Evolutionary conservation across 2,888 invertebrate genomes (phyloP).

Genomic region (Ganaspis brasiliensis): DNA sequence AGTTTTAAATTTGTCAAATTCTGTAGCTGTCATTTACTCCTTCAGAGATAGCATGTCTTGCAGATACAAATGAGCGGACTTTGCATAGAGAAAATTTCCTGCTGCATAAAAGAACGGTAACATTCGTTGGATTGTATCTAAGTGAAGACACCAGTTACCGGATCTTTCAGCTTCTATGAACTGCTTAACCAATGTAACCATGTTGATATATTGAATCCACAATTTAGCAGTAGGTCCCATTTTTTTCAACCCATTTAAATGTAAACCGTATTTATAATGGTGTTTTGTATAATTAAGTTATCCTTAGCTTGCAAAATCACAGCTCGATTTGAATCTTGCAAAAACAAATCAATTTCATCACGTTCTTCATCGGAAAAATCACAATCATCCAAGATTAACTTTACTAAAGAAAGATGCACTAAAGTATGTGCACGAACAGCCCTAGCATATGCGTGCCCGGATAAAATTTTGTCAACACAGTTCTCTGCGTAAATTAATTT

Average conservation of each 20-base stretch:
- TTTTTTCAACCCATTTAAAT: too few species aligned
- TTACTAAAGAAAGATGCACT: slow-evolving; percentile 52
- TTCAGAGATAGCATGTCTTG: slow-evolving; percentile 72
- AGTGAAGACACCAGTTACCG: slow-evolving; percentile 70
- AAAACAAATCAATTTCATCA: too few species aligned
- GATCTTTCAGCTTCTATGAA: slow-evolving; percentile 69
- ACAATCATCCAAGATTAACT: slow-evolving; percentile 55
- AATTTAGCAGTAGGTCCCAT: slow-evolving; percentile 57
- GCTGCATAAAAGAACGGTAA: slow-evolving; percentile 72
- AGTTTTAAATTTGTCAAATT: slow-evolving; percentile 45
- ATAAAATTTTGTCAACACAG: slow-evolving; percentile 59
- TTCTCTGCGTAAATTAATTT: slow-evolving; percentile 56
- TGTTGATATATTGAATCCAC: slow-evolving; percentile 66
- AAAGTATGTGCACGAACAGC: slow-evolving; percentile 60
- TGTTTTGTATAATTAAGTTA: too few species aligned
- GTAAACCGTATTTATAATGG: too few species aligned
- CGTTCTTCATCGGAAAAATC: too few species aligned
- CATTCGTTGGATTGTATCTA: slow-evolving; percentile 68
- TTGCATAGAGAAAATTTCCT: slow-evolving; percentile 76
- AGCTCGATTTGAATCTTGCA: too few species aligned
- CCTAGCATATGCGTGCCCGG: slow-evolving; percentile 56
- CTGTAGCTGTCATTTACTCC: slow-evolving; percentile 45
- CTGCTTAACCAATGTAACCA: slow-evolving; percentile 68
- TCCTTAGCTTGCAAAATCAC: too few species aligned
- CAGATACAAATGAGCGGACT: slow-evolving; percentile 72